Base-by-base conservation (phyloP, 92 coral and sea anemone species). In the Pocillopora meandrina region DNA sequence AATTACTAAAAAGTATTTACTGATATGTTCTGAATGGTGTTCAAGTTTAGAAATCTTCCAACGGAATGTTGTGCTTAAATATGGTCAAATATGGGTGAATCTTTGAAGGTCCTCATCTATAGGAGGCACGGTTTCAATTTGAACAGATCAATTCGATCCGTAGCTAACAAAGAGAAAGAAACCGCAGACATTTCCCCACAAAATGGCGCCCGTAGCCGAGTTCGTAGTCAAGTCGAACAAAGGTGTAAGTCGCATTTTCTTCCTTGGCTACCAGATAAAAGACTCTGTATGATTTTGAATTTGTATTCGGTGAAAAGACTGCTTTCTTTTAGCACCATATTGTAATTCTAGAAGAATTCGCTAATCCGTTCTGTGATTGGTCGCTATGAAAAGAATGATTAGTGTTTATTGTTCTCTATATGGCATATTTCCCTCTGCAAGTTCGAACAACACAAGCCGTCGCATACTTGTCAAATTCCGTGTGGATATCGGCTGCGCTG, bases 381-480 rank as follows among this genome's bases (percentile, higher is more conserved):
- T 74, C 60, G 9, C 42, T 34, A 13, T 42, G 60, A 57, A 49
- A 26, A 56, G 87, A 74, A 75, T 84, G 87, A 84, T 75, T 64
- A 84, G 75, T 35, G 23, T 12, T 13, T 63, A 84, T 84, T 84
- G 87, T 84, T 84, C 78, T 84, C 47, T 1, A 61, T 8, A 52
- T 60, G 73, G 55, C 61, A 74, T 71, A 83, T 63, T 71, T 52
- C 81, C 73, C 62, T 21, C 72, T 15, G 49, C 26, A 56, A 83
- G 87, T 84, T 64, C 75, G 75, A 63, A 84, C 62, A 74, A 55
- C 42, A 64, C 70, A 57, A 33, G 18, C 57, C 83, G 76, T 65
- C 75, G 74, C 68, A 74, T 65, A 65, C 82, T 80, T 84, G 82
- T 77, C 83, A 84, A 84, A 84, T 84, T 84, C 88, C 88, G 16